These are phyloP conservation scores for Anadara kagoshimensis DNA, from an alignment of 1,140 invertebrate genomes.

Conservation along the genomic window DNA sequence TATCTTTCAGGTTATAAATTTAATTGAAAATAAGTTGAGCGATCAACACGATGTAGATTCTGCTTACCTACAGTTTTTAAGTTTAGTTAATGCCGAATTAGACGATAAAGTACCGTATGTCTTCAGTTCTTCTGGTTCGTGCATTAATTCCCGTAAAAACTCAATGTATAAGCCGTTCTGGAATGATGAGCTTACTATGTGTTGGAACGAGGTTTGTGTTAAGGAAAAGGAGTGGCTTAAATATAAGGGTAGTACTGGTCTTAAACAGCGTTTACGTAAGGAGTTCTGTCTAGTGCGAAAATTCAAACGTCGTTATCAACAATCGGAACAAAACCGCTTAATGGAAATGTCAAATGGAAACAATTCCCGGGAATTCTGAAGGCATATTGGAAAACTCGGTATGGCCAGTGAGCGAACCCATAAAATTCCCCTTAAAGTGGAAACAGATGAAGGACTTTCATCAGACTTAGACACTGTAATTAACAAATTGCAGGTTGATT, in stretches of 20 bases:
- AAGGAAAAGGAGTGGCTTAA: slow-evolving; percentile 13
- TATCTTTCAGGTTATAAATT: background rate
- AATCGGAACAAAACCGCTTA: background rate
- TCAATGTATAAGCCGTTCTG: too few relatives aligned
- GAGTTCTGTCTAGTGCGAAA: slow-evolving; percentile 12
- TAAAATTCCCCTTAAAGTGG: slow-evolving; percentile 11
- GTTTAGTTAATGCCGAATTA: background rate
- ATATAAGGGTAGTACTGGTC: background rate
- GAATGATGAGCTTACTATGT: slow-evolving; percentile 2
- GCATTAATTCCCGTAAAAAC: too few relatives aligned
- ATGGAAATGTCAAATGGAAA: background rate
- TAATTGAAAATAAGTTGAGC: background rate
- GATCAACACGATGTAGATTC: background rate
- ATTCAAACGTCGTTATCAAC: slow-evolving; percentile 19
- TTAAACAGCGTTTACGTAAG: background rate
- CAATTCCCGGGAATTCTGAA: slow-evolving; percentile 11
- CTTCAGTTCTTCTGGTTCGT: too few relatives aligned
- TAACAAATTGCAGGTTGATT: slow-evolving; percentile 9
- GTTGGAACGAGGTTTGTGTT: slow-evolving; percentile 6
- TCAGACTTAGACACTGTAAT: background rate
- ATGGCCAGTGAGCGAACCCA: slow-evolving; percentile 16
- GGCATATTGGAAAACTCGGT: slow-evolving; percentile 23
- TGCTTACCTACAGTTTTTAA: background rate
- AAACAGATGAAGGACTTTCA: background rate
- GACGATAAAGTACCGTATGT: background rate